phyloP scores from a whole-genome alignment of 2,113 vertebrate genomes.

The Chloebia gouldiae region DNA sequence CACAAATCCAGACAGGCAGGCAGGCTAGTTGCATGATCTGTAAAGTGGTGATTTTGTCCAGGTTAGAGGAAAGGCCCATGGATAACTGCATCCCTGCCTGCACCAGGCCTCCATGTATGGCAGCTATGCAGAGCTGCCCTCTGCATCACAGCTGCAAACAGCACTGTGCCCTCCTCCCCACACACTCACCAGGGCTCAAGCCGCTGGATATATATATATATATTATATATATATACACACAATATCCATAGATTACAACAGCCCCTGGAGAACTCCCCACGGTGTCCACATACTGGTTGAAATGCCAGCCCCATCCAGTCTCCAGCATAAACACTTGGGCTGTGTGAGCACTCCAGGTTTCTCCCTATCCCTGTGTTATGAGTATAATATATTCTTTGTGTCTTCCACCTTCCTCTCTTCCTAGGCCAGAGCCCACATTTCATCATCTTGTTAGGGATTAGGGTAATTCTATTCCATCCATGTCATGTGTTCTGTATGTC shows the following conservation, averaged over 20 bases:
- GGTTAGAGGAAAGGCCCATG: not conserved
- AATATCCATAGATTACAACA: not conserved
- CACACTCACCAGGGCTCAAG: accelerated
- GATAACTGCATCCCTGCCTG: not conserved
- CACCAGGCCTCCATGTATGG: accelerated
- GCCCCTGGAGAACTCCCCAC: not conserved
- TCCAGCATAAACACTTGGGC: not conserved
- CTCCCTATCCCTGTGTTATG: not conserved
- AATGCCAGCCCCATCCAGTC: not conserved
- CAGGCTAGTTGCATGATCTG: not conserved
- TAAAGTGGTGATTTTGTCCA: not conserved
- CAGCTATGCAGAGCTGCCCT: not conserved
- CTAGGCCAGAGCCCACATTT: not conserved
- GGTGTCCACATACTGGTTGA: not conserved
- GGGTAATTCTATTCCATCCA: not conserved
- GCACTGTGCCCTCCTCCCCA: not conserved
- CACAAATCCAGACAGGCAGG: not conserved
- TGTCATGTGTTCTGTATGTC: not conserved
- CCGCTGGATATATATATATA: not conserved
- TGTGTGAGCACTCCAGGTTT: not conserved
- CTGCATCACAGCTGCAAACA: not conserved
- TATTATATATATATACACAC: too few species aligned
- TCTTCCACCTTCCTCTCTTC: not conserved
- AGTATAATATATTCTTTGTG: not conserved
- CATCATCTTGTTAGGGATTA: not conserved